Base-by-base conservation (phyloP, 2,888 invertebrate genomes). In the Diplazon laetatorius region DNA sequence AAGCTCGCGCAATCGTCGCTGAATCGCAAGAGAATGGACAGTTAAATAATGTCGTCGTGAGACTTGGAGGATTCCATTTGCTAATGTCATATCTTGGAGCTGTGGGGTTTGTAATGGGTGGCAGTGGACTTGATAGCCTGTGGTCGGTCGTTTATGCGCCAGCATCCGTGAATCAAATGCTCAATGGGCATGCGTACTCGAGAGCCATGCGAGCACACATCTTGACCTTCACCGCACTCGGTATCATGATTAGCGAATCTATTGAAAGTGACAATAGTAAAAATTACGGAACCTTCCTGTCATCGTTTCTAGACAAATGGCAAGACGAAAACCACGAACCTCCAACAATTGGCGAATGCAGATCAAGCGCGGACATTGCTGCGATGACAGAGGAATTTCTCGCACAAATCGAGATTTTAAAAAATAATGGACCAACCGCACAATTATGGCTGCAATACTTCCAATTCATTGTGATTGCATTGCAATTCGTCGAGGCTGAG, bases 211-310 rank as follows among this genome's bases (percentile, higher is more conserved):
- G 68, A n/a, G 68, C 4, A 8, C 68, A 68, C 14, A 35, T 68
- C 1, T 37, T 60, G 22, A 60, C n/a, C n/a, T n/a, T n/a, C n/a
- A n/a, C n/a, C n/a, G n/a, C n/a, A n/a, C n/a, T 80, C 12, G 76
- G 78, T 30, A 82, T 80, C 50, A 76, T 82, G 6, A 79, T 83
- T 65, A 82, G 81, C 5, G 84, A 85, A 72, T 71, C 82, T 22
- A 52, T 63, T 78, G 82, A 16, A 73, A 84, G 69, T 84, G n/a
- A n/a, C n/a, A n/a, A n/a, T n/a, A n/a, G n/a, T n/a, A n/a, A n/a
- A n/a, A n/a, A n/a, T n/a, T n/a, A n/a, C n/a, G n/a, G n/a, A n/a
- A n/a, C n/a, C n/a, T n/a, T n/a, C n/a, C n/a, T n/a, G n/a, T n/a
- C n/a, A n/a, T n/a, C n/a, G n/a, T n/a, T n/a, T n/a, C n/a, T n/a